Base-by-base conservation (phyloP, 2,797 vertebrate species). In the Pseudopleuronectes americanus region DNA sequence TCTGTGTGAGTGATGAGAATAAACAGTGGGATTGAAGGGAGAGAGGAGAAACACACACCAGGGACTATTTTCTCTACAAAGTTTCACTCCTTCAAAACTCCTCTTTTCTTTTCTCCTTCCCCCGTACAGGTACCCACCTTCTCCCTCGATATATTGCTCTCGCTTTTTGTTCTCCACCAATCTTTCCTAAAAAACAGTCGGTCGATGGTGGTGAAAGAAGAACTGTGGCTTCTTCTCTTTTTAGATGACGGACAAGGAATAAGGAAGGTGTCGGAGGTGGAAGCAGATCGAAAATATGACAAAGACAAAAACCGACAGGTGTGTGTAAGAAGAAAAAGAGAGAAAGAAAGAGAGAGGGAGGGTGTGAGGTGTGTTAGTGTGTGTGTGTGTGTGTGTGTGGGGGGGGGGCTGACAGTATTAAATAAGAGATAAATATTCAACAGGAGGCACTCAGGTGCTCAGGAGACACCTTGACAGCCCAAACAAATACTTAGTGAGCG, bases 351-450 rank as follows among this genome's bases (percentile, higher is more conserved):
- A 43, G 54, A 41, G 36, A 57, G 54, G 38, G 45, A 68, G 24
- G 13, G 72, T 33, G 68, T 81, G 77, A 75, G 74, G 85, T 74
- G 73, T 77, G 85, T 36, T n/a, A n/a, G 33, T 36, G 33, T 33
- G 31, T 33, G 8, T 33, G 31, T 33, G 73, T 77, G 85, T 36
- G 33, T 36, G 31, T 33, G 31, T 33, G 33, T 8, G 33, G 3
- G 21, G n/a, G 23, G 52, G 14, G 24, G 24, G 14, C 6, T 3
- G 4, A 4, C 6, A 6, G 79, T 77, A 88, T 90, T 89, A 86
- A 90, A 73, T 83, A 90, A 90, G 76, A 87, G 86, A 91, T 91
- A 91, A 88, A 92, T 91, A 90, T 91, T 91, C 89, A 91, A 84
- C 88, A 89, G 89, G 86, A 84, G 79, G 76, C 69, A 64, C 74